Evolutionary conservation across 2,888 invertebrate genomes (phyloP), one percentile per base, ranked within the genome.

Genomic region (Apotomis capreana): DNA sequence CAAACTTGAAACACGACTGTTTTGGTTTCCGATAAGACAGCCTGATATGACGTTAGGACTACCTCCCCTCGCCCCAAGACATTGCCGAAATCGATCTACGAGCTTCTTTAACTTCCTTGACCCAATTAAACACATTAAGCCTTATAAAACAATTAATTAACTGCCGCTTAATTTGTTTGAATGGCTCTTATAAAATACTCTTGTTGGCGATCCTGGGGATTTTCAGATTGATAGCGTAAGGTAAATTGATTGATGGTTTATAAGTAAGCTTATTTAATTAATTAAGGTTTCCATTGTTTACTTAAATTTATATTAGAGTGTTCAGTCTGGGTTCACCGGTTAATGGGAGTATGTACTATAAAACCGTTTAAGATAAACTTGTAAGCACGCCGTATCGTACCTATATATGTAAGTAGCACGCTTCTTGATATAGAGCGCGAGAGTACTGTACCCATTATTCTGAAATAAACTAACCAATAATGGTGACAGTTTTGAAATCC

Each of bases 1-100:
- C 63, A 62, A 72, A 72, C 72, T 72, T 63, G 51, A 58, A 72
- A 68, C 63, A 59, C 60, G 15, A 70, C 71, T 68, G 52, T 46
- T 68, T 58, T 68, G 68, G 55, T 72, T 54, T 59, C 62, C 68
- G 68, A 72, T 72, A 68, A 68, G 68, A 61, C 67, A 8, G 52
- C 52, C 70, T 37, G 36, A 54, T 57, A 15, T 54, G 55, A 70
- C 55, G 52, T 59, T 52, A 26, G 26, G 26, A 26, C 26, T 26
- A 37, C 63, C 9, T 15, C 64, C 26, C 54, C n/a, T 37, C 46
- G 44, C 37, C 61, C 26, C 37, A 26, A 44, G 12, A 40, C 62
- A 72, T 54, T 52, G 59, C 68, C 52, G 5, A 40, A 57, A 72
- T 54, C 63, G 59, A 72, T 58, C 63, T 68, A 44, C 58, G 57